phyloP scores from a whole-genome alignment of 64 coral and sea anemone genomes.

The Astreopora myriophthalma region DNA sequence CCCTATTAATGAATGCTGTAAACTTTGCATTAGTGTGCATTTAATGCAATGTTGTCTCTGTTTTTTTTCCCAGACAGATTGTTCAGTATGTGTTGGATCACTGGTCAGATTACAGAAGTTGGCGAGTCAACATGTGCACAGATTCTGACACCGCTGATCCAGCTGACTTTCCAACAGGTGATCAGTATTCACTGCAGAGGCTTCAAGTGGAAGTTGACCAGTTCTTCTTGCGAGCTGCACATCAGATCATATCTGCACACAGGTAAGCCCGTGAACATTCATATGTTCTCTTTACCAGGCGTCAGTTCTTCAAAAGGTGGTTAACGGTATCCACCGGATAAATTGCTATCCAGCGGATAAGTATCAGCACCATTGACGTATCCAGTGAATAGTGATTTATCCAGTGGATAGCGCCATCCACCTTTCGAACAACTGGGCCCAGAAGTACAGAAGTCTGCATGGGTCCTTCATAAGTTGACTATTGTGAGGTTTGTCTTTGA shows the following conservation, averaged over 20 bases:
- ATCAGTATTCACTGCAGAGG: conserved; percentile 78
- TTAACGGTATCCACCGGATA: too few species aligned
- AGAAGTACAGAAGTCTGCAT: too few species aligned
- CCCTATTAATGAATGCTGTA: not conserved
- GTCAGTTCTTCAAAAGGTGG: too few species aligned
- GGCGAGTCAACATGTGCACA: conserved; percentile 74
- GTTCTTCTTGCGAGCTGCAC: conserved; percentile 94
- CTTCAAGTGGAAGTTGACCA: conserved; percentile 93
- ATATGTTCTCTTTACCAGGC: not conserved
- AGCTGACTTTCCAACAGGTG: conserved; percentile 50
- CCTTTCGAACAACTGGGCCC: too few species aligned
- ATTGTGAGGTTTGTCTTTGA: too few species aligned
- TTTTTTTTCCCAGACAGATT: conserved; percentile 70
- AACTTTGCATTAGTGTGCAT: not conserved
- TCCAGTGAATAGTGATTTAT: too few species aligned
- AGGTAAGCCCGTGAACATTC: conserved; percentile 44
- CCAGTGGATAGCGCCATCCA: too few species aligned
- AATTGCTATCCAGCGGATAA: too few species aligned
- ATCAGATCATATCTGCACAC: conserved; percentile 92
- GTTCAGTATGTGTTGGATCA: conserved; percentile 90
- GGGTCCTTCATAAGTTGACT: too few species aligned
- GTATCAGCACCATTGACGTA: too few species aligned
- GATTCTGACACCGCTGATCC: conserved; percentile 73
- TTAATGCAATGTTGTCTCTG: too few species aligned
- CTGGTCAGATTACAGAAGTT: conserved; percentile 91